Conservation (phyloP, 2,797 vertebrate genomes). For the Acipenser oxyrinchus region DNA sequence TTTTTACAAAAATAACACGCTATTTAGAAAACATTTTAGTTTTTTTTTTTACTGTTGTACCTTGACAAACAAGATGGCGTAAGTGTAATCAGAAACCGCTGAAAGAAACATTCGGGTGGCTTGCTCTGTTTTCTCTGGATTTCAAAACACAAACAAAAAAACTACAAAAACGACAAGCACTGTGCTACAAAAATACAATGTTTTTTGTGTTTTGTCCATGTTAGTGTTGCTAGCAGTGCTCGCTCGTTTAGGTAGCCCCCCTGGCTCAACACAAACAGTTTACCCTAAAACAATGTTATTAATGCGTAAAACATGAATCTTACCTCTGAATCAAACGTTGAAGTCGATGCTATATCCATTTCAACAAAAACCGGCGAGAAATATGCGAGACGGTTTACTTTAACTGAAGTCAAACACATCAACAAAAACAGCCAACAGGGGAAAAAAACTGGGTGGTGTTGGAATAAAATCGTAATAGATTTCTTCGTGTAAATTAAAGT, state of each 20-base stretch:
- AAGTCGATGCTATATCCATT: conserved; percentile 29
- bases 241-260: background rate
- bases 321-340: conserved; percentile 32
- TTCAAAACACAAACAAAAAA: background rate
- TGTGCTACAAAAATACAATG: background rate
- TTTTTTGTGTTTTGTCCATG: background rate
- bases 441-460: background rate
- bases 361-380: conserved; percentile 3
- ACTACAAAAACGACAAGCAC: background rate
- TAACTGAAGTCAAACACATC: background rate
- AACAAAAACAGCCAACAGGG: background rate
- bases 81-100: conserved; percentile 24
- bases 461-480: too few species aligned
- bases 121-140: background rate
- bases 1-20: too few species aligned
- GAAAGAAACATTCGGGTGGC: conserved; percentile 2
- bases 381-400: too few species aligned
- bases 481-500: too few species aligned
- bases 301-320: conserved; percentile 3
- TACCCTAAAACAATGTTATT: background rate
- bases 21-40: too few species aligned
- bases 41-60: background rate
- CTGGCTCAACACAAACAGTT: background rate
- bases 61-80: conserved; percentile 25
- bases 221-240: background rate